A percentile compares a stretch with the other conserved stretches of the same genome.
These are phyloP conservation scores for Fulmarus glacialis DNA, from an alignment of 2,113 vertebrate species.

Conservation along the genomic window DNA sequence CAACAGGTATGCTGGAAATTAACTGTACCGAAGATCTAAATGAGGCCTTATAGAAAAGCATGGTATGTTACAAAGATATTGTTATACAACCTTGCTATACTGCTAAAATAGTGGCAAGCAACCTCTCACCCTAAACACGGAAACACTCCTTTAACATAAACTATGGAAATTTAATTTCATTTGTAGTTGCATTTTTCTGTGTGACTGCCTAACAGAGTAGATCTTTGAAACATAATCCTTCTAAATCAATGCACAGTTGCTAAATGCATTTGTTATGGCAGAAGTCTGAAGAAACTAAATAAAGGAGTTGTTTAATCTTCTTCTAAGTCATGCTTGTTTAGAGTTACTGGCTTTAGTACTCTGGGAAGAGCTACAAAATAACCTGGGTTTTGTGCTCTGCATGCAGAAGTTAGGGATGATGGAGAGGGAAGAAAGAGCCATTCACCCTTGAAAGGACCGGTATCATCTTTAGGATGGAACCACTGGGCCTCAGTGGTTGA, in stretches of 20 bases:
- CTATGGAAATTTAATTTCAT: neutral
- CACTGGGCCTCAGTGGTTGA: neutral
- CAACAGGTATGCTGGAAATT: neutral
- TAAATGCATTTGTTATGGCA: neutral
- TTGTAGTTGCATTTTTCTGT: neutral
- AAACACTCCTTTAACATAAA: neutral
- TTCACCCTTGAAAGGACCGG: neutral
- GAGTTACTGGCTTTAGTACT: neutral
- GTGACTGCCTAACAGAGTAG: neutral
- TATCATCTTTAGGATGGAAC: neutral
- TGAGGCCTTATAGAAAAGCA: neutral
- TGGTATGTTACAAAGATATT: neutral
- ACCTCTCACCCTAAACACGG: neutral
- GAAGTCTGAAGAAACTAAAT: neutral
- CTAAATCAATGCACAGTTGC: neutral
- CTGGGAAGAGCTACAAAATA: neutral
- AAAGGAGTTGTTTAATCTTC: neutral
- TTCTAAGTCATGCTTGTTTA: neutral
- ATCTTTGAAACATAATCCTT: neutral
- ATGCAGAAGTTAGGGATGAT: accelerated
- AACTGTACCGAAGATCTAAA: neutral
- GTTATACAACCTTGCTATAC: neutral
- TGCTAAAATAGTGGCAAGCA: neutral
- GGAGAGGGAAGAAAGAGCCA: neutral
- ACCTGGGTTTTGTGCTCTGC: neutral